These are phyloP conservation scores for Nerophis ophidion DNA, from an alignment of 2,113 vertebrate species.

Conservation along the genomic window DNA sequence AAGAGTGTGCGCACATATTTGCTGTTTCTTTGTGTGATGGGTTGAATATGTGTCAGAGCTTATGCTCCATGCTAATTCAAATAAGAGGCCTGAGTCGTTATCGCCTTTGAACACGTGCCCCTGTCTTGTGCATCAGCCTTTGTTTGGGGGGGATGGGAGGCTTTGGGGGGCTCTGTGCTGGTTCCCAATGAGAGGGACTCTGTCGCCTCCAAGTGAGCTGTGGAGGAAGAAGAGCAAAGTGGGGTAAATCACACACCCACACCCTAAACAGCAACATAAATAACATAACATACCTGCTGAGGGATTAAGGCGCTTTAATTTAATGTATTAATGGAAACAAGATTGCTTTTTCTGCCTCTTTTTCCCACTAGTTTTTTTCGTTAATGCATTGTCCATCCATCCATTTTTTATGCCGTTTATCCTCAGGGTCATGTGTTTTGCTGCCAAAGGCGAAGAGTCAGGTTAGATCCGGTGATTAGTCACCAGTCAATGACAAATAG, in stretches of 20 bases:
- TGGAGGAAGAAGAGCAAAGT: constrained; percentile 58
- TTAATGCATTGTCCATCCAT: too few relatives aligned
- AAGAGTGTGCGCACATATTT: constrained; percentile 12
- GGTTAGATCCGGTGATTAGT: too few relatives aligned
- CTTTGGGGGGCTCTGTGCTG: constrained; percentile 35
- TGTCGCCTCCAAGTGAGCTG: constrained; percentile 69
- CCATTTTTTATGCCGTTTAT: too few relatives aligned
- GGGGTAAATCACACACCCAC: constrained; percentile 25
- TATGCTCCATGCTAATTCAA: constrained; percentile 60
- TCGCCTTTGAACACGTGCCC: constrained; percentile 61
- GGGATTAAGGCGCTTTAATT: too few relatives aligned
- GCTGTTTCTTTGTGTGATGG: constrained; percentile 8
- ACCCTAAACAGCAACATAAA: constrained; percentile 8
- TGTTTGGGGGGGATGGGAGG: constrained; percentile 56
- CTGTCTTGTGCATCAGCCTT: constrained; percentile 58
- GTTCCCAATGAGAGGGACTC: constrained; percentile 68
- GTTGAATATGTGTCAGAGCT: constrained; percentile 49
- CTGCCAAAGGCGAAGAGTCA: too few relatives aligned
- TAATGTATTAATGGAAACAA: too few relatives aligned
- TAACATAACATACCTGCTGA: too few relatives aligned
- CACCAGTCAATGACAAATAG: too few relatives aligned
- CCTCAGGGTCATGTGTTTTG: too few relatives aligned
- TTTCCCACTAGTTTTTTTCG: too few relatives aligned
- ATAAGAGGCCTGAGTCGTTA: constrained; percentile 65
- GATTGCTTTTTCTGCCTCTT: too few relatives aligned